Conservation (phyloP, 2,888 invertebrate genomes). For the Hydriomena furcata region DNA sequence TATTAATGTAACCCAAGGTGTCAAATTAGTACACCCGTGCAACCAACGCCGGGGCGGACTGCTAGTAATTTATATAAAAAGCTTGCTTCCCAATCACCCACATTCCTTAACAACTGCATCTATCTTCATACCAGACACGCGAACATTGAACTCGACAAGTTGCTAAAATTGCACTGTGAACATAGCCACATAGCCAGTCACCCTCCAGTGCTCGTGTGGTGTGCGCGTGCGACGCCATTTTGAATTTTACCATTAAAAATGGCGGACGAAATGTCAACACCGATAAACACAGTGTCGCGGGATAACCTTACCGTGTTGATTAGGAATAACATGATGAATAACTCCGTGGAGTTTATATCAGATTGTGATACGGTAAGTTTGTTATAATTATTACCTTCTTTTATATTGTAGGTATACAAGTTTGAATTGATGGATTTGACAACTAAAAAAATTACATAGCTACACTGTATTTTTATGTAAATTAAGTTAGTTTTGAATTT, state of each 20-base stretch:
- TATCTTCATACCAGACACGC: background rate
- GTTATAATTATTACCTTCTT: background rate
- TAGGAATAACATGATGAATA: conserved; percentile 62
- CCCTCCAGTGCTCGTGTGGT: background rate
- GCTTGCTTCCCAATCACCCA: background rate
- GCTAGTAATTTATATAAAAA: too few species aligned
- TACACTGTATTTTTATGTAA: too few species aligned
- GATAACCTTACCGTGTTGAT: conserved; percentile 60
- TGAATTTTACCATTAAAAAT: conserved; percentile 42
- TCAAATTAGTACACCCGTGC: too few species aligned
- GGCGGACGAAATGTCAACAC: conserved; percentile 57
- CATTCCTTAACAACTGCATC: background rate
- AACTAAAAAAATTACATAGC: too few species aligned
- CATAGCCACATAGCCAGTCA: conserved; percentile 18
- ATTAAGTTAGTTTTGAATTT: too few species aligned
- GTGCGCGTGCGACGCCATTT: conserved; percentile 28
- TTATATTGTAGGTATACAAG: too few species aligned
- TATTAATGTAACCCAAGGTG: too few species aligned
- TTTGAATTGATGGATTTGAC: background rate
- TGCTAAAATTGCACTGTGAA: background rate
- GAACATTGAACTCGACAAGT: background rate
- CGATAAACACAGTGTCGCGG: conserved; percentile 58
- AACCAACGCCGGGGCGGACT: too few species aligned
- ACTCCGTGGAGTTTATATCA: conserved; percentile 56
- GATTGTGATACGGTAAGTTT: conserved; percentile 51